These are phyloP conservation scores for Oophaga pumilio DNA, from an alignment of 2,113 vertebrate genomes.

Conservation along the genomic window DNA sequence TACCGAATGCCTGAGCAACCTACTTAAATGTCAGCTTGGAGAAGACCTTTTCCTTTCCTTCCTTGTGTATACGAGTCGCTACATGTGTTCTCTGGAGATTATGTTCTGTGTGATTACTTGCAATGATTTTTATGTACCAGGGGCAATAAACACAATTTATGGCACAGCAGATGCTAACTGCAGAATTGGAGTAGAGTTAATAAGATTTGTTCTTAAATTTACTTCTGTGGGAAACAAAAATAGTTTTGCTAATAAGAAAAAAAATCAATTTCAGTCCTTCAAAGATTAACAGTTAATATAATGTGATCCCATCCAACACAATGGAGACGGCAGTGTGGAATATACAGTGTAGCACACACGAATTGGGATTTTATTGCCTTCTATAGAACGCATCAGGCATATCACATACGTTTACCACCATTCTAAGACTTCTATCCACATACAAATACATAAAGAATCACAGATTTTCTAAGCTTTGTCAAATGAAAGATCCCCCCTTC, in stretches of 20 bases:
- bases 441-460: not conserved
- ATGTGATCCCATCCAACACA: not conserved
- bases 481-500: not conserved
- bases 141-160: conserved; percentile 50
- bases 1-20: conserved; percentile 19
- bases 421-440: not conserved
- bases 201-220: conserved; percentile 1
- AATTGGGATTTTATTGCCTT: not conserved
- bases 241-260: not conserved
- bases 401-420: not conserved
- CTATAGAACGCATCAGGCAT: not conserved
- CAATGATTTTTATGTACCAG: conserved; percentile 52
- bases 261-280: not conserved
- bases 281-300: not conserved
- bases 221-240: not conserved
- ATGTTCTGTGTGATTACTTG: conserved; percentile 50
- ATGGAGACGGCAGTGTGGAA: not conserved
- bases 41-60: conserved; percentile 20
- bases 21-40: not conserved
- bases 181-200: conserved; percentile 1
- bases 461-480: not conserved
- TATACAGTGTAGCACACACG: not conserved
- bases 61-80: not conserved
- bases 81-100: conserved; percentile 44
- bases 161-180: conserved; percentile 19